Base-by-base conservation (phyloP, 2,888 invertebrate genomes). In the Tinea pellionella region DNA sequence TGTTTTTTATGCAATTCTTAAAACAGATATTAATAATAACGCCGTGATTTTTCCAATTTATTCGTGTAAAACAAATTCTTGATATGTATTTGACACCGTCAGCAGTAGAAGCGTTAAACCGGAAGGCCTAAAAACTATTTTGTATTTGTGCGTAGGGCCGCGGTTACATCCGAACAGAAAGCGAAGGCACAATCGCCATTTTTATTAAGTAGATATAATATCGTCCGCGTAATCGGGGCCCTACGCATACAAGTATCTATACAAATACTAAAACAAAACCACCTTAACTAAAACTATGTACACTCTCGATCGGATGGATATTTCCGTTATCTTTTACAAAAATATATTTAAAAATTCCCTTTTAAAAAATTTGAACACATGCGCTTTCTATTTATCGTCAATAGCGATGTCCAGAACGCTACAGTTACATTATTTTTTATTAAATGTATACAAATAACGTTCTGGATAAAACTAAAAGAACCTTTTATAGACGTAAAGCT, bases 181-280 rank as follows among this genome's bases (percentile, higher is more conserved):
- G 37, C 37, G 9, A 37, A 37, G 30, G n/a, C 37, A 37, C 37
- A 37, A 37, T 37, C n/a, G n/a, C 16, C 47, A 47, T 47, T 18
- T 15, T 47, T 9, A 37, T 37, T 37, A 37, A 37, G 37, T 37
- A 37, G 37, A 2, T 37, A 37, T 37, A 37, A 37, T 6, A 24
- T 2, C 9, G 78, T 75, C 69, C 80, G 74, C 73, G 76, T 72
- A 73, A 79, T 75, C 80, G 81, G 77, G 77, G 60, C 73, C 73
- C 77, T 74, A 76, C 75, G 61, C 66, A 62, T 65, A n/a, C n/a
- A n/a, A n/a, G 69, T 70, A 71, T 24, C 24, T 24, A 24, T 24
- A 24, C 24, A 24, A 24, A 24, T 3, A 24, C 24, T 24, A 24
- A n/a, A 24, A 24, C 73, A 75, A 76, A 76, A 77, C 57, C 59